These are phyloP conservation scores for Xyliphius kryptos DNA, from an alignment of 2,113 vertebrate genomes.

Conservation along the genomic window DNA sequence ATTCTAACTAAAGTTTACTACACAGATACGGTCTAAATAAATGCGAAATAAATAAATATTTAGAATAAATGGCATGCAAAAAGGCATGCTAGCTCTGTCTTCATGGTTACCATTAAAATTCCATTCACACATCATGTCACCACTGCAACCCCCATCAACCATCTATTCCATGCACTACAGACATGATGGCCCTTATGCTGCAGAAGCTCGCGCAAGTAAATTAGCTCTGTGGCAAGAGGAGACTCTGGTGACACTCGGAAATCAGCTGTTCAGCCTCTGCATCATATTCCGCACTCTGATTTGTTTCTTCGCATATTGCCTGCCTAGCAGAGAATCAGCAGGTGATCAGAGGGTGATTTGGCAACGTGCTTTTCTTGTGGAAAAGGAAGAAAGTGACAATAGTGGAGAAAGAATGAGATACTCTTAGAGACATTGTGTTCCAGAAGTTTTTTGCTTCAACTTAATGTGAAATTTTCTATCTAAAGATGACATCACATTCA, in stretches of 20 bases:
- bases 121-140: constrained; percentile 10
- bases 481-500: too few species aligned
- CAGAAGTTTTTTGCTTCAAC: too few species aligned
- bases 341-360: too few species aligned
- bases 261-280: neutral
- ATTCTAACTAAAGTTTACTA: neutral
- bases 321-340: too few species aligned
- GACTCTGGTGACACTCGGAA: constrained; percentile 20
- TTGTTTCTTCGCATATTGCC: too few species aligned
- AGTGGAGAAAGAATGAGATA: too few species aligned
- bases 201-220: constrained; percentile 11
- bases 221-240: constrained; percentile 11
- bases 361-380: too few species aligned
- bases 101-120: constrained; percentile 4
- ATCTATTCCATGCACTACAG: constrained; percentile 2
- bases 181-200: neutral
- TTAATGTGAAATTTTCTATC: too few species aligned
- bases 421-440: too few species aligned
- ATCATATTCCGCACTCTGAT: constrained; percentile 3
- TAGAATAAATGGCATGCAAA: neutral
- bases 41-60: neutral
- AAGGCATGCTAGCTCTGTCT: neutral
- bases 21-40: neutral
- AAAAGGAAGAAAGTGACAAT: too few species aligned
- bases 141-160: constrained; percentile 1